Base-by-base conservation (phyloP, 2,888 invertebrate species). In the Subacronicta megacephala region DNA sequence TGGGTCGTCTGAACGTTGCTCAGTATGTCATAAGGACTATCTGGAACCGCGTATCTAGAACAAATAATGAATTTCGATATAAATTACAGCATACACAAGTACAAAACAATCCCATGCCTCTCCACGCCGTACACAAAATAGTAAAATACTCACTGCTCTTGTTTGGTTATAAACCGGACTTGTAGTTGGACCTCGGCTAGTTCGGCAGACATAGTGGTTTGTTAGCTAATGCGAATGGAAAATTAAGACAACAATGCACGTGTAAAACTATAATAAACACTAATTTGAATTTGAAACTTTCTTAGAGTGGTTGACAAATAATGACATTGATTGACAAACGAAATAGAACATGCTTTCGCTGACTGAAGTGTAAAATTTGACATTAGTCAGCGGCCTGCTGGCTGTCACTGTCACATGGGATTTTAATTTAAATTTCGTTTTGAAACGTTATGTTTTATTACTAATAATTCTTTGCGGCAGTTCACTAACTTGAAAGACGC, bases 11-110 rank as follows among this genome's bases (percentile, higher is more conserved):
- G 95, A 3, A 97, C 95, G 66, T 95, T 95, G 43, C 96, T 95
- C 47, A 97, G 97, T 17, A 99, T 97, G 13, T 98, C 97, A 80
- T 97, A 96, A 0, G 98, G 97, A 70, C 95, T 96, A 87, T 98
- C 97, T 6, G 98, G 96, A 42, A 99, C 96, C 7, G 98, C 97
- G 95, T 96, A 98, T 74, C 98, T 98, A 85, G 15, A 42, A 40
- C n/a, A 56, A 47, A 43, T 9, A 17, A 42, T 20, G 15, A 29
- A 56, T 13, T 33, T 15, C 46, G 26, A 26, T 9, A 18, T 9
- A 13, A 31, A 5, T 33, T 10, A 7, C 20, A 56, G 16, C 12
- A 31, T 23, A 31, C 17, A 42, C 10, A 26, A 31, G 20, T 23
- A 31, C 17, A 42, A 7, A 26, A 31, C 0, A 12, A 10, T 43